Conservation (phyloP, 2,797 vertebrate species). For the Syngnathus rostellatus region DNA sequence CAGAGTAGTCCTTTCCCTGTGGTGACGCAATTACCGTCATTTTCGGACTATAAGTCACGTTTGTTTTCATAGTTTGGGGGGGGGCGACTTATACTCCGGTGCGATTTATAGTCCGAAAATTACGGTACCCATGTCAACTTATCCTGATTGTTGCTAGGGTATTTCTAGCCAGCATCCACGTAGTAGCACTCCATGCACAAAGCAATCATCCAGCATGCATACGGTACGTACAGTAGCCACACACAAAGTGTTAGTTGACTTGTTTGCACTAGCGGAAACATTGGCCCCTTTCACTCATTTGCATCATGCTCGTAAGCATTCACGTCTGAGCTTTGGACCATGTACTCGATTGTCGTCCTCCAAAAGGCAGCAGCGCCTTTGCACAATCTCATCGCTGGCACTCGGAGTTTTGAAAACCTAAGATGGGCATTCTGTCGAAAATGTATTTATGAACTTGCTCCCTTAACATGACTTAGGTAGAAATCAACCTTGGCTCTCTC, state of each 20-base stretch:
- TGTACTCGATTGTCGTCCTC: background rate
- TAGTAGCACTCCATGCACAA: background rate
- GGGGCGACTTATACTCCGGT: no score
- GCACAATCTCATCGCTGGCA: no score
- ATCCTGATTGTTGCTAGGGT: background rate
- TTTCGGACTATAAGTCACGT: no score
- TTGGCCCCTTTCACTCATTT: conserved; percentile 34
- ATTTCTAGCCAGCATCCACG: background rate
- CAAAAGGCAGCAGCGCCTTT: background rate
- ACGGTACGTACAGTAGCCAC: background rate
- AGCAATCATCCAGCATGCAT: conserved; percentile 6
- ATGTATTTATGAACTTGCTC: no score
- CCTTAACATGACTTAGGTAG: no score
- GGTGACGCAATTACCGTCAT: no score
- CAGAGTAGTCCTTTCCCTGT: no score
- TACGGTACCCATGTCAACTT: background rate
- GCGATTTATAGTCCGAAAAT: no score
- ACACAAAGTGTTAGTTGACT: conserved; percentile 6
- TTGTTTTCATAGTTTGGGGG: no score
- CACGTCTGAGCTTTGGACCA: conserved; percentile 1
- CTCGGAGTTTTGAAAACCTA: no score
- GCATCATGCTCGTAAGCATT: conserved; percentile 10
- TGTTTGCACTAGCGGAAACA: conserved; percentile 32
- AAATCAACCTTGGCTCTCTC: no score
- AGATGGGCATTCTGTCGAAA: no score